Percentiles rank a stretch among this genome's conserved stretches.
Conservation (phyloP, 2,888 invertebrate genomes). For the Diarsia dahlii region DNA sequence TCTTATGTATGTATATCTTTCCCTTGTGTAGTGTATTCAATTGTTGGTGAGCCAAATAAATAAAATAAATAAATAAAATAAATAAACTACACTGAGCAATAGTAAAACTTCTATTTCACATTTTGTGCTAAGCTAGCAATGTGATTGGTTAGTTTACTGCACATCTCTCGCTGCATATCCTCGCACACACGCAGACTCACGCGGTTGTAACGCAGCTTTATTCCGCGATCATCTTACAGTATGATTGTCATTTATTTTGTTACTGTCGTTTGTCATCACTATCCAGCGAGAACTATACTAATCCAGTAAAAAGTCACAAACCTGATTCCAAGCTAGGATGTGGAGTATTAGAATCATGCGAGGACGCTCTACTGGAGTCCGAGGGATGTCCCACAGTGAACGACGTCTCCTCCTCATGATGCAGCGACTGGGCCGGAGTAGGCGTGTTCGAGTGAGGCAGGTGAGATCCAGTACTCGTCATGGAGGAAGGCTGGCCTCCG, state of each 20-base stretch:
- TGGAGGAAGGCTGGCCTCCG: slow-evolving; percentile 86
- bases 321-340: slow-evolving; percentile 92
- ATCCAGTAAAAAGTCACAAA: slow-evolving; percentile 66
- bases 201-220: neutral
- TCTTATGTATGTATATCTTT: too few relatives aligned
- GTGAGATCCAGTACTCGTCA: slow-evolving; percentile 86
- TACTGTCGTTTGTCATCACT: neutral
- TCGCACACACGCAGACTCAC: too few relatives aligned
- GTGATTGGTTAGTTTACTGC: too few relatives aligned
- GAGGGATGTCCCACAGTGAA: slow-evolving; percentile 87
- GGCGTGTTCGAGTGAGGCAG: slow-evolving; percentile 83
- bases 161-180: too few relatives aligned
- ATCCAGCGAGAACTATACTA: neutral
- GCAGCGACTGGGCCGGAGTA: slow-evolving; percentile 82
- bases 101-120: too few relatives aligned
- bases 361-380: slow-evolving; percentile 88
- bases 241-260: neutral
- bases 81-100: too few relatives aligned
- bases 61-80: too few relatives aligned
- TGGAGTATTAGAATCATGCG: slow-evolving; percentile 89
- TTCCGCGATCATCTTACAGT: neutral
- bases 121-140: too few relatives aligned
- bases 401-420: slow-evolving; percentile 88
- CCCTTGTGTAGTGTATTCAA: too few relatives aligned
- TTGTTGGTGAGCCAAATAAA: too few relatives aligned